A percentile compares a stretch with the other conserved stretches of the same genome.
Evolutionary conservation across 2,797 vertebrate genomes (phyloP).

Genomic region (Sebastes itinus): DNA sequence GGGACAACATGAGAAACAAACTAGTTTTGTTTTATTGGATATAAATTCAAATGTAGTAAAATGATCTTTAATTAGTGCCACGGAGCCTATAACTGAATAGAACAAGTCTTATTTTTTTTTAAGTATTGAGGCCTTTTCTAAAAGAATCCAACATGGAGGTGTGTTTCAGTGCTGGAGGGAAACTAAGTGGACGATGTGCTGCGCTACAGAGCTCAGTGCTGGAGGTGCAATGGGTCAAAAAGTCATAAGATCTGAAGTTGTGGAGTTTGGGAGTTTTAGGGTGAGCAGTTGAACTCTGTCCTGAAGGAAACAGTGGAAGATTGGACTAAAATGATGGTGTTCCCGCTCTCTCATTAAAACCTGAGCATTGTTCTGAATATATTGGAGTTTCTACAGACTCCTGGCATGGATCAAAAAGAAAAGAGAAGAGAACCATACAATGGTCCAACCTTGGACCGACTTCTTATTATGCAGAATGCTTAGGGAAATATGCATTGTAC

Average conservation of each 20-base stretch:
- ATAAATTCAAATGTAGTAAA: background rate
- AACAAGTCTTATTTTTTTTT: background rate
- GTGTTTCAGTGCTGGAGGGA: background rate
- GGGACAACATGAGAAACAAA: no score
- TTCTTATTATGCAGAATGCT: background rate
- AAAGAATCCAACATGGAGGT: background rate
- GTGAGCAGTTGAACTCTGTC: background rate
- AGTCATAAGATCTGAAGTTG: background rate
- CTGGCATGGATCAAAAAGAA: background rate
- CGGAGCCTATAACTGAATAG: background rate
- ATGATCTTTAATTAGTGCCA: background rate
- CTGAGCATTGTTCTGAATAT: background rate
- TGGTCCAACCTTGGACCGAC: background rate
- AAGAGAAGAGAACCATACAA: background rate
- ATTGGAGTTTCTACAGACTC: background rate
- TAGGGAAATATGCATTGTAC: background rate
- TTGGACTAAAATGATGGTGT: background rate
- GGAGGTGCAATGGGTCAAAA: slow-evolving; percentile 17
- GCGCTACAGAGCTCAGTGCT: background rate
- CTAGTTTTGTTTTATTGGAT: background rate
- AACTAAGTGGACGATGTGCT: background rate
- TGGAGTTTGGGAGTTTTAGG: background rate
- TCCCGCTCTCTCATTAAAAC: background rate
- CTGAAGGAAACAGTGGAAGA: slow-evolving; percentile 4
- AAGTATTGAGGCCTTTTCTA: background rate